Evolutionary conservation across 2,888 invertebrate species (phyloP), one percentile per base, ranked within the genome.

Genomic region (Idaea dimidiata): DNA sequence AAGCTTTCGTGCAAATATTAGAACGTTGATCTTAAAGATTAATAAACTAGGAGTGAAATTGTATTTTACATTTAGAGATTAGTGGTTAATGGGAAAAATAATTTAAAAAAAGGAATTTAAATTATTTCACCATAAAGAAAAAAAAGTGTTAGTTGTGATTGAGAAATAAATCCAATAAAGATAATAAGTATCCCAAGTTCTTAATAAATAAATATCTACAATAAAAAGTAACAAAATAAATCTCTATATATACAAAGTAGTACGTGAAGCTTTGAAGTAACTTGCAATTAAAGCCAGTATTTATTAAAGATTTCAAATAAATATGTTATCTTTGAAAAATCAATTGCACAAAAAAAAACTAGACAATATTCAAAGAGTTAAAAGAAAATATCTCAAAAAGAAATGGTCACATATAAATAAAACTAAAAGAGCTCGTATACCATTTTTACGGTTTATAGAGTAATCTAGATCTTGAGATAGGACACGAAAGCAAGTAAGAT

Each of bases 321-420:
- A n/a, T n/a, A n/a, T n/a, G n/a, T 6, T 32, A 43, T 14, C 43
- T 43, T 43, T 0, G 43, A 43, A 14, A 43, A 43, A 43, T 43
- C 43, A 43, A 43, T 43, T 10, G 10, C 8, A 43, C 14, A 43
- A 43, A 43, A 43, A 5, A 43, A 43, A 43, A 14, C 14, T 43
- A 43, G 43, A 43, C 43, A 43, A 43, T 43, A 14, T 43, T 10
- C 43, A 43, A 43, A 43, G 43, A 43, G 14, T 43, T 32, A 43
- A 43, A 43, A 43, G 8, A 43, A 43, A 43, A 43, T 43, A 43
- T 43, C 43, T 43, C 14, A 43, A 43, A 24, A 43, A 43, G 43
- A 43, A 43, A 43, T 43, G 43, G 43, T 43, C 43, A 43, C 43
- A 43, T 43, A 43, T 43, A 43, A 43, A 43, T 43, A 43, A 43